Conservation (phyloP, 2,888 invertebrate genomes). For the Synergus umbraculus region DNA sequence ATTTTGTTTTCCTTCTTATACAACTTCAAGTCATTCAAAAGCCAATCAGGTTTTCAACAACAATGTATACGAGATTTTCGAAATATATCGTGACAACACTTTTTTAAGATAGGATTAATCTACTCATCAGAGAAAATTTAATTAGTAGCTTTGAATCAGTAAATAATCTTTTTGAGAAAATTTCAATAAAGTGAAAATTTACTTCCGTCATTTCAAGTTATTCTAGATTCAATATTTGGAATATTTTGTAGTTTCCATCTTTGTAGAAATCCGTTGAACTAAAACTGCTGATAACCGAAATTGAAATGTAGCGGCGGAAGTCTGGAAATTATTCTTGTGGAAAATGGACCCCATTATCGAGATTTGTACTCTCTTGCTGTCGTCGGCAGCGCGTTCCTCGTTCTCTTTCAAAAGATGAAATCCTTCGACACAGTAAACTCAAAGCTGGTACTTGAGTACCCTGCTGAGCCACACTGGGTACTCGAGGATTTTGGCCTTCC, state of each 20-base stretch:
- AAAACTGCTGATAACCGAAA: not conserved
- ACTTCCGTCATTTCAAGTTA: not conserved
- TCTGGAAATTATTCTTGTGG: constrained; percentile 24
- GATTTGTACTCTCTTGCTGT: constrained; percentile 58
- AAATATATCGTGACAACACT: no score
- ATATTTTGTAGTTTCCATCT: not conserved
- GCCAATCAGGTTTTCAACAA: no score
- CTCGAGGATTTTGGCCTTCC: constrained; percentile 51
- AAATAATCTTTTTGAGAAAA: not conserved
- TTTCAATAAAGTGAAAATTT: not conserved
- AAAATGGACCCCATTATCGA: constrained; percentile 53
- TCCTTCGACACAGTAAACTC: constrained; percentile 50
- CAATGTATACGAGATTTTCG: no score
- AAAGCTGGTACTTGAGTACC: constrained; percentile 46
- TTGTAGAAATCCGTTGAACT: not conserved
- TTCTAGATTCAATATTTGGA: not conserved
- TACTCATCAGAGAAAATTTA: no score
- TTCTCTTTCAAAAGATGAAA: constrained; percentile 53
- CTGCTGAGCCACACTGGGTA: constrained; percentile 55
- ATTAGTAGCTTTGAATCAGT: no score
- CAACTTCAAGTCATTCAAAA: no score
- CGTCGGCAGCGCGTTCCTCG: constrained; percentile 51
- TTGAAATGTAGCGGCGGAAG: constrained; percentile 10
- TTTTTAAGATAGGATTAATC: no score
- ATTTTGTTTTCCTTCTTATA: no score